Evolutionary conservation across 2,797 vertebrate species (phyloP).

Genomic region (Lemur catta): DNA sequence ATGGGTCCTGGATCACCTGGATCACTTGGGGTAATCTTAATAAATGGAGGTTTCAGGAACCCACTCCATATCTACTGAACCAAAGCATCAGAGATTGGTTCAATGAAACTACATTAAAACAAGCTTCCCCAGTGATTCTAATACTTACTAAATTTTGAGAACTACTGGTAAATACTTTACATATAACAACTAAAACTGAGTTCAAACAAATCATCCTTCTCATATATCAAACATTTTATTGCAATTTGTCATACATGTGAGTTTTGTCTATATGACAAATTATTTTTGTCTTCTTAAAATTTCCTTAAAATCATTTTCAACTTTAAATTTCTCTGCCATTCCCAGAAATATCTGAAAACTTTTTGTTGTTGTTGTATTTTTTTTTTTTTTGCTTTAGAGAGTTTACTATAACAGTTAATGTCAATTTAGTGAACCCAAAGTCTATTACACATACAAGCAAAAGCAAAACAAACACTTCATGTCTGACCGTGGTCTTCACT

Average conservation of each 20-base stretch:
- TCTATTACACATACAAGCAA: background rate
- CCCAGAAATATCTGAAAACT: background rate
- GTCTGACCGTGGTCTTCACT: background rate
- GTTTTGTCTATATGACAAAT: background rate
- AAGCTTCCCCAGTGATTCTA: background rate
- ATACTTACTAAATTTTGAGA: background rate
- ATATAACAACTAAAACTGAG: background rate
- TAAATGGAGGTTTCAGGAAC: background rate
- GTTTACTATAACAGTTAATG: background rate
- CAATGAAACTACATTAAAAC: background rate
- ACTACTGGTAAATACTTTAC: background rate
- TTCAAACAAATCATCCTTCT: background rate
- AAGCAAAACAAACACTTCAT: background rate
- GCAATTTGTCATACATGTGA: background rate
- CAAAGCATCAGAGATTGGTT: background rate
- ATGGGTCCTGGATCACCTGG: background rate
- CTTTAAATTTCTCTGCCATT: background rate
- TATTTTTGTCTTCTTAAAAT: constrained; percentile 4
- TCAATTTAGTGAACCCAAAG: background rate
- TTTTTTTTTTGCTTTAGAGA: background rate
- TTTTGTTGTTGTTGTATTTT: background rate
- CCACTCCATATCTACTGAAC: background rate
- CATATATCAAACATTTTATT: background rate
- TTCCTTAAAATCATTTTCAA: background rate
- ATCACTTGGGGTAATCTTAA: background rate